These are phyloP conservation scores for Trissolcus japonicus DNA, from an alignment of 2,888 invertebrate genomes.

Conservation along the genomic window DNA sequence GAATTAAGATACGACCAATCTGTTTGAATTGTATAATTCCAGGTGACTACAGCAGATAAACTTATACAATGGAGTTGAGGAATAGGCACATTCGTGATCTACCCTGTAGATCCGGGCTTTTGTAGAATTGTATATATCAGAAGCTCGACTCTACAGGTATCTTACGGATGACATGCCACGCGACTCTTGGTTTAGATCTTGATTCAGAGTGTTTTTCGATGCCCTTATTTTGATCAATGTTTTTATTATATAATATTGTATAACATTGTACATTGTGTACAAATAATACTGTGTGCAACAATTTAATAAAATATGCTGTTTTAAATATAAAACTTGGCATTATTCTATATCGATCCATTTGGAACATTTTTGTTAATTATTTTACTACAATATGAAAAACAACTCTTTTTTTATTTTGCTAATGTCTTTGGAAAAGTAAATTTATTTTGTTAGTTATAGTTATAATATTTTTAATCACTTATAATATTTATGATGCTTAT, in stretches of 20 bases:
- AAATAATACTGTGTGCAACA: background rate
- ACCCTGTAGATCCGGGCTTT: slow-evolving; percentile 99
- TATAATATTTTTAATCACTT: background rate
- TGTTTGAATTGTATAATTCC: too few species aligned
- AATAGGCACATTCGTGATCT: slow-evolving; percentile 96
- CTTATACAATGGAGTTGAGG: background rate
- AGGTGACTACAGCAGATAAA: background rate
- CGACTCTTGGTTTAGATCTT: slow-evolving; percentile 75
- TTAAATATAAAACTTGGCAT: background rate
- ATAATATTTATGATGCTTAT: background rate
- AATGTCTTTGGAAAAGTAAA: too few species aligned
- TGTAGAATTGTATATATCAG: slow-evolving; percentile 92
- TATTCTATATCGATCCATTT: background rate
- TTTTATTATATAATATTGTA: background rate
- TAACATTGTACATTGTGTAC: background rate
- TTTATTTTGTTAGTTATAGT: too few species aligned
- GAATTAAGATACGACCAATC: too few species aligned
- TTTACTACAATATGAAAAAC: too few species aligned
- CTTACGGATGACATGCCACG: slow-evolving; percentile 95
- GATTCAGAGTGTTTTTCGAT: too few species aligned
- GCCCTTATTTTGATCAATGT: background rate
- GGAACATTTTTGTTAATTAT: background rate
- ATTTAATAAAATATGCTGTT: background rate
- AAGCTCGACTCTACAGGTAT: slow-evolving; percentile 99
- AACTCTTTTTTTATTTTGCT: too few species aligned